Evolutionary conservation across 2,797 vertebrate species (phyloP), one percentile per base, ranked within the genome.

Genomic region (Silurus lanzhouensis): DNA sequence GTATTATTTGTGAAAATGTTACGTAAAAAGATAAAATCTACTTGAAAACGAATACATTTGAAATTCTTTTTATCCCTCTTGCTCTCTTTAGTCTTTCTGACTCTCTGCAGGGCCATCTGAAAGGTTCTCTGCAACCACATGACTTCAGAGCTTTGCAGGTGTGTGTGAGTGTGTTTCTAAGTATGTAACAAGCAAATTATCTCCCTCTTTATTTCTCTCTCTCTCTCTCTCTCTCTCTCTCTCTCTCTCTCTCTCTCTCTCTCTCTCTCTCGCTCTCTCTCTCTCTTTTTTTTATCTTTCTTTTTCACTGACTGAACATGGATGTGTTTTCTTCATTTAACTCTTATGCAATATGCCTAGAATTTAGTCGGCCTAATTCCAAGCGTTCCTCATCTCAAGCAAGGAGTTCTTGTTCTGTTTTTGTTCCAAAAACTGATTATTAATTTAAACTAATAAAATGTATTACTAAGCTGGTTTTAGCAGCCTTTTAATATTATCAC

Each of bases 171-270:
- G 27, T 81, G 64, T 71, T 74, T 61, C 78, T 46, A 38, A 55
- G 57, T 64, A 38, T 58, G 80, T 82, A 70, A 84, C 71, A 75
- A 84, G 67, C 77, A 81, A 76, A 82, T 83, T 68, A 89, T 52
- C 48, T 52, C 22, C 52, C 60, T 66, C 61, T 52, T 44, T 27
- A 27, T 27, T 27, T 48, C 48, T 48, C 48, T 48, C 48, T 48
- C 48, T 48, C 48, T 5, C 48, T 48, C 48, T 48, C 5, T 48
- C 48, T 48, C 48, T 48, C 48, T 14, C 13, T 57, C 58, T 52
- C 55, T 52, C 52, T 46, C 57, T 60, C 27, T 60, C 58, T 64
- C 60, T 64, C 25, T 31, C 77, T 27, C 22, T 48, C 22, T 66
- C 60, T 66, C 61, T 52, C 61, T 52, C 61, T n/a, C 46, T 52